phyloP scores from a whole-genome alignment of 2,888 invertebrate species.

The Magallana nippona region DNA sequence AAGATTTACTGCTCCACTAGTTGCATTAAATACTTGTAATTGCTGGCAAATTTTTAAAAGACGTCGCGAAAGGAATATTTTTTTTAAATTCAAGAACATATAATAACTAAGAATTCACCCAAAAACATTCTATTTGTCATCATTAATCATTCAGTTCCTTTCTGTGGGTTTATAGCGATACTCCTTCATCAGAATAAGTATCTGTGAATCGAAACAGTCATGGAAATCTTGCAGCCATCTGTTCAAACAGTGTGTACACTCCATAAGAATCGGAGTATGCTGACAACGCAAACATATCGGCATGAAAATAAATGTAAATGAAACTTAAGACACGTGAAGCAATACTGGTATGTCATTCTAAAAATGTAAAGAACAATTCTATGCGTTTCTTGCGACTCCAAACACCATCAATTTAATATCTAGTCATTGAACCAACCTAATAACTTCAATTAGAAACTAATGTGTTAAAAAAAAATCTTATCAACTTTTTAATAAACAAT shows the following conservation, averaged over 20 bases:
- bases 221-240: background rate
- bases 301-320: conserved; percentile 8
- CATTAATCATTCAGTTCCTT: no score
- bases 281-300: conserved; percentile 7
- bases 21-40: background rate
- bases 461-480: no score
- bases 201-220: background rate
- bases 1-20: background rate
- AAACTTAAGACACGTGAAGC: background rate
- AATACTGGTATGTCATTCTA: background rate
- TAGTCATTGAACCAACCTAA: background rate
- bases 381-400: background rate
- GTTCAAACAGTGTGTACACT: background rate
- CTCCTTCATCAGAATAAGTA: background rate
- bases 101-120: no score
- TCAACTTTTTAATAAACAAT: no score
- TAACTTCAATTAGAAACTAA: no score
- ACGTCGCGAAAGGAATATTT: no score
- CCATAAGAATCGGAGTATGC: background rate
- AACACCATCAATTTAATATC: background rate
- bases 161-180: no score
- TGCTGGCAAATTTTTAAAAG: no score
- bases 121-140: no score
- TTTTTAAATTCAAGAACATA: no score
- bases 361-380: background rate